Evolutionary conservation across 2,888 invertebrate genomes (phyloP), one percentile per base, ranked within the genome.

Genomic region (Lithophane socia): DNA sequence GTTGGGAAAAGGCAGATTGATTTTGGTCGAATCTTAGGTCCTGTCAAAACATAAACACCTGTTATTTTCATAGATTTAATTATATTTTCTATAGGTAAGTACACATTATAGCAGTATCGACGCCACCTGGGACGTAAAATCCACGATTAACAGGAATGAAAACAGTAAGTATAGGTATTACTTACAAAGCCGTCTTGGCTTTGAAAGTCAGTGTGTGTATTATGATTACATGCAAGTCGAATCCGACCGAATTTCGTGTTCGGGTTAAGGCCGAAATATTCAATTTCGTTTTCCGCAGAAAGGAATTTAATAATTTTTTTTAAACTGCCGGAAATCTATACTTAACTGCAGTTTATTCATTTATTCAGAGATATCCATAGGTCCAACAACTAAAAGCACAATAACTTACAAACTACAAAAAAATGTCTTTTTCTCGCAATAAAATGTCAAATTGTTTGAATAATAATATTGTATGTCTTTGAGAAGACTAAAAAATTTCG

Each of bases 41-140:
- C 10, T 13, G 47, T 10, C 8, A 58, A 58, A 54, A 44, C 4
- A 58, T 60, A 75, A 63, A 74, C 24, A 44, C n/a, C 12, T 67
- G 3, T 54, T 29, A 13, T 54, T 75, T 63, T 74, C 9, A 63
- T 44, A 29, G 5, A 18, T 73, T 75, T 73, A 71, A 58, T 69
- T 29, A 47, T 69, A 71, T 61, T 44, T 56, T 44, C 1, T 73
- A 10, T 7, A 49, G 0, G 21, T 72, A 24, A 5, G n/a, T 44
- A 54, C 44, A 75, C 42, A 44, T 29, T 44, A 73, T 16, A 73
- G 8, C 24, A 52, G 24, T 16, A 42, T 64, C 8, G 7, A n/a
- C n/a, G 37, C 37, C 21, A 7, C 7, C 37, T 3, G 63, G 7
- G 37, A 63, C 24, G 29, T 21, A 9, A 58, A 37, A 54, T 21